Percentiles rank a stretch among this genome's conserved stretches.
These are phyloP conservation scores for Esox masquinongy DNA, from an alignment of 2,797 vertebrate genomes.

Conservation along the genomic window DNA sequence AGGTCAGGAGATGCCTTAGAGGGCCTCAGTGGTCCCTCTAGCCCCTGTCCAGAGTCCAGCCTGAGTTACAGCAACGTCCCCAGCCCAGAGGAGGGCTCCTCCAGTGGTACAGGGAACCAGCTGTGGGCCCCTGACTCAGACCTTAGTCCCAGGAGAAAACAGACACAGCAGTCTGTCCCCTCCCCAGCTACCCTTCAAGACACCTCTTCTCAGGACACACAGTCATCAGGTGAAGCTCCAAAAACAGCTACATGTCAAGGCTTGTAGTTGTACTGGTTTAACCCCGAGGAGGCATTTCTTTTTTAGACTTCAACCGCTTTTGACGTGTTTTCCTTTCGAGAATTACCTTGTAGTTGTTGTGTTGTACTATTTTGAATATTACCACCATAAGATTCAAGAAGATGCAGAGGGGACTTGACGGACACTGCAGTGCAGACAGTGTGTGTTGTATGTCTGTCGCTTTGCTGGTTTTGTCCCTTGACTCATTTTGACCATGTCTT, in stretches of 20 bases:
- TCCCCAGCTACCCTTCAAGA: conserved; percentile 73
- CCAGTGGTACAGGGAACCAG: conserved; percentile 57
- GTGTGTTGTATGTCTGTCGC: neutral
- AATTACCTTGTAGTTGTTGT: no score
- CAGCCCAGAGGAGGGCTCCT: conserved; percentile 62
- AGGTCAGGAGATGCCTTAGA: conserved; percentile 62
- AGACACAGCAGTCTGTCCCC: conserved; percentile 47
- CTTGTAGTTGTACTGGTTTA: neutral
- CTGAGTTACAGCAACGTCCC: conserved; percentile 72
- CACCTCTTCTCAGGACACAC: conserved; percentile 77
- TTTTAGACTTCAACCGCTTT: no score
- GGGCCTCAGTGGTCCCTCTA: conserved; percentile 65
- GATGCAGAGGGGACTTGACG: neutral
- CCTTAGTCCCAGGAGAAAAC: conserved; percentile 46
- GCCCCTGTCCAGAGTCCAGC: conserved; percentile 66
- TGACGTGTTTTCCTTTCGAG: no score
- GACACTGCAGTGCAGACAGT: neutral
- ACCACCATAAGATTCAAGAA: neutral
- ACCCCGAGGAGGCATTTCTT: neutral
- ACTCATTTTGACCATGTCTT: conserved; percentile 34
- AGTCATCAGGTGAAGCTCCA: conserved; percentile 72
- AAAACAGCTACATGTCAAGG: neutral
- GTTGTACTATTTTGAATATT: neutral
- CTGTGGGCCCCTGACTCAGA: conserved; percentile 61
- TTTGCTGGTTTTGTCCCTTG: neutral